Conservation (phyloP, 1,140 invertebrate species). For the Amyelois transitella region DNA sequence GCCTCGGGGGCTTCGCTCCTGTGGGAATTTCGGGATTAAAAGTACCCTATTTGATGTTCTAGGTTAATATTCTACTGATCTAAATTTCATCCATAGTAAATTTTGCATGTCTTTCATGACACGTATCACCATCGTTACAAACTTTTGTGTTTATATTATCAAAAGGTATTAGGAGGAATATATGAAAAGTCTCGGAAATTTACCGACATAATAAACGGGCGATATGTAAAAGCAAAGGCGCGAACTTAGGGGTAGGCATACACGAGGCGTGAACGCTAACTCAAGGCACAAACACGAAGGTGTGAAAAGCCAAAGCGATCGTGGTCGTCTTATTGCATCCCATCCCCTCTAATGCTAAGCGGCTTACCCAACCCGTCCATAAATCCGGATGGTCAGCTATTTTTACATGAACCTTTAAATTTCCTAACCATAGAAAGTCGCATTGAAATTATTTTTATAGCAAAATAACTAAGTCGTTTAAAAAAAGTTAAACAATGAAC, state of each 20-base stretch:
- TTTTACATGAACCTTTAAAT: too few relatives aligned
- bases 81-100: too few relatives aligned
- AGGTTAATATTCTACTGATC: too few relatives aligned
- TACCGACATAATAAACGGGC: conserved; percentile 47
- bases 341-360: conserved; percentile 37
- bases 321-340: conserved; percentile 45
- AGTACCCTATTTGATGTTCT: too few relatives aligned
- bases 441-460: too few relatives aligned
- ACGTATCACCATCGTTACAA: too few relatives aligned
- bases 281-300: conserved; percentile 59
- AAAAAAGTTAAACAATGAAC: background rate
- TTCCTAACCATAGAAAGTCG: too few relatives aligned
- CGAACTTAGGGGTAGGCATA: conserved; percentile 62
- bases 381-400: conserved; percentile 34
- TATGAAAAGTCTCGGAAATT: background rate
- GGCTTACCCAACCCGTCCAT: conserved; percentile 50
- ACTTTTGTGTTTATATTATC: background rate
- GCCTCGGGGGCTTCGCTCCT: too few relatives aligned
- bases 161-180: background rate
- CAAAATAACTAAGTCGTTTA: background rate
- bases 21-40: too few relatives aligned
- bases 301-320: conserved; percentile 61
- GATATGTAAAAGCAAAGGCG: conserved; percentile 57
- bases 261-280: conserved; percentile 67
- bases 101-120: too few relatives aligned